A percentile compares a stretch with the other conserved stretches of the same genome.
phyloP scores from a whole-genome alignment of 2,797 vertebrate genomes.

The Hypotaenidia okinawae region DNA sequence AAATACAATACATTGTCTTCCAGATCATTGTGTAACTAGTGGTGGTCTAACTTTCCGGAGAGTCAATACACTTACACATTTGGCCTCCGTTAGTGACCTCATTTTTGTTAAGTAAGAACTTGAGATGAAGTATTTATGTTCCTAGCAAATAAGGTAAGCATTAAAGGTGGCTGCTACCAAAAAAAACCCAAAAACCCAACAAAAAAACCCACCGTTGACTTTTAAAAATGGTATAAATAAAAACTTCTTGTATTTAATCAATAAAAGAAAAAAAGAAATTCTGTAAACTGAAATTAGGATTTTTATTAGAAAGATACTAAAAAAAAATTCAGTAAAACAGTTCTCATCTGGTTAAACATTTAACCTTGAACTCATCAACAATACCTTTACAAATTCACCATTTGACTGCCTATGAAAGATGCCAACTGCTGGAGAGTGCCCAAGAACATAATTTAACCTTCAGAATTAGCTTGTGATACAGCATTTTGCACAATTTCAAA shows the following conservation, averaged over 20 bases:
- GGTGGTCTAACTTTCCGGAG: too few species aligned
- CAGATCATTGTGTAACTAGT: too few species aligned
- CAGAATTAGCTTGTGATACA: not conserved
- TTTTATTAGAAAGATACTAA: not conserved
- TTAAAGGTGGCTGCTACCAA: not conserved
- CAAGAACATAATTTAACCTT: not conserved
- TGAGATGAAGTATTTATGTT: accelerated
- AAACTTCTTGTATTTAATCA: not conserved
- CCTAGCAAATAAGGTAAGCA: not conserved
- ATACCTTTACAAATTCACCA: not conserved
- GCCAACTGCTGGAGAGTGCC: accelerated
- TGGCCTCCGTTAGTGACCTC: not conserved
- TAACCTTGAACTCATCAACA: not conserved
- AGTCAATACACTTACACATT: not conserved
- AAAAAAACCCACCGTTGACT: too few species aligned
- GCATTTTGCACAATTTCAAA: not conserved
- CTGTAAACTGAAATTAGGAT: not conserved
- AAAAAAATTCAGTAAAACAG: not conserved
- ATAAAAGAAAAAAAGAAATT: not conserved
- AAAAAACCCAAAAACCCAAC: not conserved
- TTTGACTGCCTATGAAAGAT: not conserved
- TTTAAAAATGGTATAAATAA: not conserved
- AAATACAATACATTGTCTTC: not conserved
- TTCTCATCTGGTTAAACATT: not conserved
- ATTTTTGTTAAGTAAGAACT: not conserved